Conservation (phyloP, 2,113 vertebrate genomes). For the Neoarius graeffei region DNA sequence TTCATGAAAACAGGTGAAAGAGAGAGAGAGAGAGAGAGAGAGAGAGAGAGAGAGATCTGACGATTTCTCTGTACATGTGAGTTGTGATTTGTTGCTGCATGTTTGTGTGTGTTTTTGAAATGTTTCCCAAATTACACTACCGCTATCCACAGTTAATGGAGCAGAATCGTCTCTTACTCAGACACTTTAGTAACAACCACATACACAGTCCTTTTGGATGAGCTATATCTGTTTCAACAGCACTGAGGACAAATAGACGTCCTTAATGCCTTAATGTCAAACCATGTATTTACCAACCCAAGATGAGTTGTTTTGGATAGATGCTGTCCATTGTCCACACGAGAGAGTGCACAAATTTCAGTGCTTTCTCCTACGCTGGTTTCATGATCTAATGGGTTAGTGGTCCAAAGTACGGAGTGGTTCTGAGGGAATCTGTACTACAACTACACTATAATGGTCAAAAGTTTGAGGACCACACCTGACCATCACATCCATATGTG, state of each 20-base stretch:
- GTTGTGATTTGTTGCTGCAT: slow-evolving; percentile 20
- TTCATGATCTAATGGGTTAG: background rate
- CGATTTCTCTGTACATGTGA: slow-evolving; percentile 22
- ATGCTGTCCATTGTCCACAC: background rate
- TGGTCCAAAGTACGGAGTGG: background rate
- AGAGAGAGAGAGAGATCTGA: slow-evolving; percentile 1
- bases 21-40: background rate
- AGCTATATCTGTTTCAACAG: background rate
- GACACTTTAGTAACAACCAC: slow-evolving; percentile 22
- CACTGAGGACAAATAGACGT: background rate
- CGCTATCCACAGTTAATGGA: slow-evolving; percentile 37
- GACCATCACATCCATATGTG: background rate
- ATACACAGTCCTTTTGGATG: background rate
- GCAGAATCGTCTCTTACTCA: slow-evolving; percentile 28
- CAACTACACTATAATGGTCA: background rate
- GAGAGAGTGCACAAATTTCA: background rate
- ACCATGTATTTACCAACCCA: background rate
- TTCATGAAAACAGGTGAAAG: slow-evolving; percentile 38
- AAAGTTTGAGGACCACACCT: background rate
- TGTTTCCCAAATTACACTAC: slow-evolving; percentile 32
- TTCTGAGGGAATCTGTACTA: background rate
- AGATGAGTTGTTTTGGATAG: background rate
- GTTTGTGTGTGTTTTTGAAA: slow-evolving; percentile 19
- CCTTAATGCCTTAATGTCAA: background rate
- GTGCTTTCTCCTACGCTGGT: background rate